Evolutionary conservation across 2,113 vertebrate species (phyloP), one percentile per base, ranked within the genome.

Genomic region (Aix galericulata): DNA sequence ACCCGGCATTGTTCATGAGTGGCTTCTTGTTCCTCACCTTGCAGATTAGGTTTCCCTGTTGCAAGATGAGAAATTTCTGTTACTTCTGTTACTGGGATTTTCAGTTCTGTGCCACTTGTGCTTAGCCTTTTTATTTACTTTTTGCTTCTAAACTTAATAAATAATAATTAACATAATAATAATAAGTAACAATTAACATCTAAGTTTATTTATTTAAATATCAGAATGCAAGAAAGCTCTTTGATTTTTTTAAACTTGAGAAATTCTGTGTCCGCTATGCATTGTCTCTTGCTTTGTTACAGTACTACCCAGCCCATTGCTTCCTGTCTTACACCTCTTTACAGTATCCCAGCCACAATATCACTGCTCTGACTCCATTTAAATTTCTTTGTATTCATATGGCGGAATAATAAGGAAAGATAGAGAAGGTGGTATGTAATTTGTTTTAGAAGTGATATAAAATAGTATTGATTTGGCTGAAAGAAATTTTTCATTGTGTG

Each of bases 231-330:
- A 23, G 13, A 16, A 72, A 79, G 20, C 0, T 1, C 1, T 23
- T 85, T 15, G 14, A 21, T 5, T 5, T 40, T 81, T 85, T 40
- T 2, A 25, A 52, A 52, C 50, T 32, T 76, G 34, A 62, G 73
- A 73, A 74, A 42, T 78, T 93, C 32, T 14, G 0, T 16, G 0
- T 77, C 15, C 66, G 11, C 17, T 64, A 23, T 53, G 31, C 0
- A 0, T 62, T 56, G 23, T 79, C 13, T 66, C 38, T 55, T 63
- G 21, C 18, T 34, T 44, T 48, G 34, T 64, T 81, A 56, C 60
- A 7, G 1, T 38, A 13, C 44, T 59, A 22, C 13, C 21, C 34
- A 69, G 3, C 48, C 44, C 32, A 76, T 73, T 64, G 13, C 77
- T 86, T 76, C 34, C 63, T 58, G 22, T 38, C 10, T 32, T 69